Evolutionary conservation across 2,888 invertebrate species (phyloP).

Genomic region (Diabrotica balteata): DNA sequence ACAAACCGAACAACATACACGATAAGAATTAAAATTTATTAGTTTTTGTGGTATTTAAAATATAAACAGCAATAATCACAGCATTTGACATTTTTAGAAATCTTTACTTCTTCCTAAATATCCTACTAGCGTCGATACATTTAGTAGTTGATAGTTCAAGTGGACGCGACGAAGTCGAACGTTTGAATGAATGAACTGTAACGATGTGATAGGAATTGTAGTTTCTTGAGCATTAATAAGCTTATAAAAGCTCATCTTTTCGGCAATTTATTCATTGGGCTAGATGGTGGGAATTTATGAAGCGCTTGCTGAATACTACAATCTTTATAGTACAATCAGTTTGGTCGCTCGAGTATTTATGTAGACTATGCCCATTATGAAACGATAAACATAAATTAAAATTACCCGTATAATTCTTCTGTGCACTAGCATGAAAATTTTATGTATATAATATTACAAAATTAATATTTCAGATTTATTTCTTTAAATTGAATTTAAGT

Average conservation of each 20-base stretch:
- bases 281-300: conserved; percentile 33
- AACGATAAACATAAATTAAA: no score
- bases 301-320: conserved; percentile 6
- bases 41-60: conserved; percentile 13
- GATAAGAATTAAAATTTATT: conserved; percentile 5
- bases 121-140: background rate
- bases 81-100: conserved; percentile 13
- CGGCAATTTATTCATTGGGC: conserved; percentile 31
- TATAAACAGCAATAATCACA: conserved; percentile 8
- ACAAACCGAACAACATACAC: conserved; percentile 5
- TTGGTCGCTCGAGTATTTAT: conserved; percentile 9
- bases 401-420: no score
- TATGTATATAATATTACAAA: no score
- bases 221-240: conserved; percentile 30
- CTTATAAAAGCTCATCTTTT: conserved; percentile 34
- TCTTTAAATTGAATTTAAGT: no score
- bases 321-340: background rate
- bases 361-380: background rate
- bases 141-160: background rate
- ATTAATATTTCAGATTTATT: no score
- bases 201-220: conserved; percentile 29
- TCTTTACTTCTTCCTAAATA: background rate
- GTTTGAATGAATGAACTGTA: conserved; percentile 15
- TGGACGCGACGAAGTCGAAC: conserved; percentile 1
- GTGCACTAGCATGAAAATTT: no score